A percentile compares a stretch with the other conserved stretches of the same genome.
phyloP scores from a whole-genome alignment of 2,888 invertebrate genomes.

The Parnassius mnemosyne region DNA sequence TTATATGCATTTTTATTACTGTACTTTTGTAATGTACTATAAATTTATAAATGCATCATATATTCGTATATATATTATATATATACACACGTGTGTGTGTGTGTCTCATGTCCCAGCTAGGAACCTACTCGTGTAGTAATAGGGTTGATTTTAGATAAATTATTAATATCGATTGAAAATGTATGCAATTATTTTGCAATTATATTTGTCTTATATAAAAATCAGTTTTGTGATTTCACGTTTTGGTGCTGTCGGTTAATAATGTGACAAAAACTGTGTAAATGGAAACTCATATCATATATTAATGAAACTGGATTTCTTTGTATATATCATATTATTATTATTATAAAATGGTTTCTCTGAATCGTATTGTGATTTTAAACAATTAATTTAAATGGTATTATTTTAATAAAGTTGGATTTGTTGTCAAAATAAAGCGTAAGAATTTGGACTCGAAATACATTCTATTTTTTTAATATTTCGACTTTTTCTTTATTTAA shows the following conservation, averaged over 20 bases:
- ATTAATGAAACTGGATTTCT: no score
- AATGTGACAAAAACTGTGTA: not conserved
- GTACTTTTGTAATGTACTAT: no score
- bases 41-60: not conserved
- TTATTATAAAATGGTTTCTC: no score
- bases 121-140: slow-evolving; percentile 25
- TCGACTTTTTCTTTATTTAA: not conserved
- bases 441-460: not conserved
- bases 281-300: not conserved
- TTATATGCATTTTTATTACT: no score
- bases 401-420: no score
- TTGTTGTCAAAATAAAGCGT: no score
- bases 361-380: no score
- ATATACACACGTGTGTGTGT: not conserved
- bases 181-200: slow-evolving; percentile 34
- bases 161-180: slow-evolving; percentile 28
- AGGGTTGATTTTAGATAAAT: slow-evolving; percentile 39
- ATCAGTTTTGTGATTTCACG: slow-evolving; percentile 36
- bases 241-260: slow-evolving; percentile 43
- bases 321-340: no score
- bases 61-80: not conserved
- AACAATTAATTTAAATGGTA: no score
- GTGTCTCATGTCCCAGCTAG: slow-evolving; percentile 25
- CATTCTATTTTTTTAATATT: no score
- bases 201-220: slow-evolving; percentile 30